Percentiles rank a stretch among this genome's conserved stretches.
phyloP scores from a whole-genome alignment of 2,888 invertebrate species.

The Dynastes grantii region DNA sequence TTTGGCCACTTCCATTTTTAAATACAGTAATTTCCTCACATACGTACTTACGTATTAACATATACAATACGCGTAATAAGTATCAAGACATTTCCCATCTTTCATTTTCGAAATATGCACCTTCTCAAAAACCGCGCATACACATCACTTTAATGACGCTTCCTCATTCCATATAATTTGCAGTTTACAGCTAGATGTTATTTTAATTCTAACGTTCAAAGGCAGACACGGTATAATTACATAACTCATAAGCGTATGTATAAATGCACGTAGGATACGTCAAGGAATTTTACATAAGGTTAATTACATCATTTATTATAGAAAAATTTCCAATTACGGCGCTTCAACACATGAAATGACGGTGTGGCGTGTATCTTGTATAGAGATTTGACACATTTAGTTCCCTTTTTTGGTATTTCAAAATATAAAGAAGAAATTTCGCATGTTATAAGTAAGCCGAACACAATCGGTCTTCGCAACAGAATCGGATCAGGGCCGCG shows the following conservation, averaged over 20 bases:
- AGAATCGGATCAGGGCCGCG: no score
- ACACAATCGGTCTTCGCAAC: no score
- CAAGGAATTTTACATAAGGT: background rate
- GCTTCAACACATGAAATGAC: no score
- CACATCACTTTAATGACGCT: background rate
- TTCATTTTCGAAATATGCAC: conserved; percentile 12
- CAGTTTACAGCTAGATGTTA: conserved; percentile 29
- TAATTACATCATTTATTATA: conserved; percentile 4
- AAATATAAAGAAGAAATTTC: no score
- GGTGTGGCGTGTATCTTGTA: no score
- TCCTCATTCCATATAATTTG: conserved; percentile 23
- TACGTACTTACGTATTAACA: background rate
- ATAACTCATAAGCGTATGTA: conserved; percentile 5
- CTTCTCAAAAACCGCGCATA: conserved; percentile 21
- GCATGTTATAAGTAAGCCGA: no score
- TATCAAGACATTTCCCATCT: background rate
- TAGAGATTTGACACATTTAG: no score
- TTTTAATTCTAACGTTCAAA: conserved; percentile 26
- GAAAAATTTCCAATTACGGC: no score
- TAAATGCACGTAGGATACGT: background rate
- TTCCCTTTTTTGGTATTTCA: no score
- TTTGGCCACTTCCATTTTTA: no score
- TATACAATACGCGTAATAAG: background rate
- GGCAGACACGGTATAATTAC: conserved; percentile 12
- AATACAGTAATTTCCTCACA: no score